Base-by-base conservation (phyloP, 2,888 invertebrate genomes). In the Callosobruchus maculatus region DNA sequence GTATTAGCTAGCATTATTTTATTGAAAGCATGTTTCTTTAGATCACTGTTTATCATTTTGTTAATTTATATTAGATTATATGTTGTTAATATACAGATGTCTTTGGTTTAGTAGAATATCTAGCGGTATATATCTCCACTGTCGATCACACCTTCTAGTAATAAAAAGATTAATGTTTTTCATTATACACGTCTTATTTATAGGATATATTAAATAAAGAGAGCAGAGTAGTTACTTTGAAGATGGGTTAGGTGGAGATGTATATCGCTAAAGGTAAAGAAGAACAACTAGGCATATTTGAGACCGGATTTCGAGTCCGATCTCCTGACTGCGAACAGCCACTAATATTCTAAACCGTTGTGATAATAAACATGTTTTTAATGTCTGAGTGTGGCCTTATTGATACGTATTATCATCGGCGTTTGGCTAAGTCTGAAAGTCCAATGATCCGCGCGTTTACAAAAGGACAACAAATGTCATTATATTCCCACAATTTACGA, bases 331-430 rank as follows among this genome's bases (percentile, higher is more conserved):
- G 49, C 49, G 49, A 73, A 70, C 82, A 82, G 83, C 84, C 84
- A 84, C 83, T 84, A 82, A 72, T 70, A 71, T 74, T 71, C 21
- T 72, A 76, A 72, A 76, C 76, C 85, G 84, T 84, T 86, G 86
- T 86, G 86, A 86, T 86, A 86, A 85, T 86, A 85, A 85, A 86
- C 84, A 86, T 85, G 84, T 85, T 85, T 85, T 85, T 85, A 84
- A 85, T 84, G 83, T 81, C 81, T 77, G 78, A 79, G 79, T 83
- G 80, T 82, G 80, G 82, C 81, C 81, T 81, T 71, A 82, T 84
- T 83, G 80, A 82, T 79, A 81, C 67, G 75, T 71, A 81, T 81
- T 81, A 78, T 72, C 80, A 81, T 80, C 73, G 72, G 31, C 21
- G 73, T 79, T 78, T 79, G 79, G 79, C 72, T 49, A 13, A 3